Evolutionary conservation across 2,797 vertebrate genomes (phyloP).

Genomic region (Microcaecilia unicolor): DNA sequence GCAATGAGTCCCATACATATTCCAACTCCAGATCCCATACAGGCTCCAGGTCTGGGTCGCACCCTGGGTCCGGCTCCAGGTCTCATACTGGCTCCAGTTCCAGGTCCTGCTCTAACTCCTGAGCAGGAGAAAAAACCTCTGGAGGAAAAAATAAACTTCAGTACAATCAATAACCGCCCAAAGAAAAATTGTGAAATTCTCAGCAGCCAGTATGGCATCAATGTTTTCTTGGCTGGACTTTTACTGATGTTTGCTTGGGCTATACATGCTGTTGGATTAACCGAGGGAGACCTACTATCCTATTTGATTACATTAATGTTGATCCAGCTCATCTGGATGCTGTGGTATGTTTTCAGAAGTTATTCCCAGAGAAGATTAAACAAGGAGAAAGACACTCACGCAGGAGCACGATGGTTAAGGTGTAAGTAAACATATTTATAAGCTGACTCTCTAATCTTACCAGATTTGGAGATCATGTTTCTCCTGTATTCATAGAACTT

Average conservation of each 20-base stretch:
- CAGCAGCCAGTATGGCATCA: constrained; percentile 90
- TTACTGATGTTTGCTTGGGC: constrained; percentile 81
- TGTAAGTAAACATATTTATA: constrained; percentile 64
- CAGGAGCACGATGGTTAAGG: constrained; percentile 84
- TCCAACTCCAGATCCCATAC: too few relatives aligned
- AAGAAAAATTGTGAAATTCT: constrained; percentile 82
- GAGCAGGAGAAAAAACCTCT: neutral
- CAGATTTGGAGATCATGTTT: too few relatives aligned
- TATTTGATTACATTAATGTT: constrained; percentile 80
- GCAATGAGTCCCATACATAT: too few relatives aligned
- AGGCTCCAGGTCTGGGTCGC: too few relatives aligned
- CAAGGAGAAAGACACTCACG: constrained; percentile 75
- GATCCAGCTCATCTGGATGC: constrained; percentile 89
- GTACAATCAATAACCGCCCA: constrained; percentile 52
- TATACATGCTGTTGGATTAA: constrained; percentile 62
- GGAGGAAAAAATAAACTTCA: constrained; percentile 2
- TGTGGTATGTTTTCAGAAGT: constrained; percentile 83
- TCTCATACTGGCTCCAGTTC: too few relatives aligned
- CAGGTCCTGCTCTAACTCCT: too few relatives aligned
- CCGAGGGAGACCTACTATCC: constrained; percentile 70
- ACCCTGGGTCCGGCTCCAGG: too few relatives aligned
- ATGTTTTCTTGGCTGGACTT: constrained; percentile 75
- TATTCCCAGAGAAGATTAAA: constrained; percentile 55
- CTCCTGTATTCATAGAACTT: too few relatives aligned
- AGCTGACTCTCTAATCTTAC: too few relatives aligned